A percentile compares a stretch with the other conserved stretches of the same genome.
Conservation (phyloP, 2,113 vertebrate species). For the Heterochromis multidens region DNA sequence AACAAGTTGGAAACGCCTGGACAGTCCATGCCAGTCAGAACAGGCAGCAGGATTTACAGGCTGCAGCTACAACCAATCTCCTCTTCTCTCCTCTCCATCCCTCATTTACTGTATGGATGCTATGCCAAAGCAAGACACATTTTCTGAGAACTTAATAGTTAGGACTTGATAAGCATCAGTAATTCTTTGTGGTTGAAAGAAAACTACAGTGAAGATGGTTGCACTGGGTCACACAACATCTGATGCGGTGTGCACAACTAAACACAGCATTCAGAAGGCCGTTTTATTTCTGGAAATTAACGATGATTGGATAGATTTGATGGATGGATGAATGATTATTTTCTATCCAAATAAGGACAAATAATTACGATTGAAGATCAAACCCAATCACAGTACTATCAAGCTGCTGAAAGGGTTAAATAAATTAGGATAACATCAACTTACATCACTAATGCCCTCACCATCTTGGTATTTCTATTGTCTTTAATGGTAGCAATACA, state of each 20-base stretch:
- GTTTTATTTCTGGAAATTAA: background rate
- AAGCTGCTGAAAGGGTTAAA: background rate
- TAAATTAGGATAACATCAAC: background rate
- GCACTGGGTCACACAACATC: background rate
- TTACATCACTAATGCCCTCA: background rate
- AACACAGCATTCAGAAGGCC: background rate
- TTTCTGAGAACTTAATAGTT: background rate
- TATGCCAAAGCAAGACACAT: background rate
- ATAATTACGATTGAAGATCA: background rate
- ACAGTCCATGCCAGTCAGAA: conserved; percentile 28
- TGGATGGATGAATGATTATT: background rate
- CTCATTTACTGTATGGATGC: background rate
- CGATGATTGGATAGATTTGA: background rate
- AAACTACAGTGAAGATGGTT: background rate
- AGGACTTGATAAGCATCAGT: conserved; percentile 16
- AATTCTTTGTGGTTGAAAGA: background rate
- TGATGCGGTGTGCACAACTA: background rate
- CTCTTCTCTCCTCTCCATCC: background rate
- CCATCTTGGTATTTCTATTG: background rate
- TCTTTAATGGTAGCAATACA: background rate
- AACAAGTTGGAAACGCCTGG: conserved; percentile 13
- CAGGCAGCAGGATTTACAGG: conserved; percentile 45
- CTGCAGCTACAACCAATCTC: background rate
- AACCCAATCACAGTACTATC: background rate
- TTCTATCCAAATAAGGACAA: background rate